Percentiles rank a stretch among this genome's conserved stretches.
These are phyloP conservation scores for Dendrolimus kikuchii DNA, from an alignment of 1,140 invertebrate genomes.

Conservation along the genomic window DNA sequence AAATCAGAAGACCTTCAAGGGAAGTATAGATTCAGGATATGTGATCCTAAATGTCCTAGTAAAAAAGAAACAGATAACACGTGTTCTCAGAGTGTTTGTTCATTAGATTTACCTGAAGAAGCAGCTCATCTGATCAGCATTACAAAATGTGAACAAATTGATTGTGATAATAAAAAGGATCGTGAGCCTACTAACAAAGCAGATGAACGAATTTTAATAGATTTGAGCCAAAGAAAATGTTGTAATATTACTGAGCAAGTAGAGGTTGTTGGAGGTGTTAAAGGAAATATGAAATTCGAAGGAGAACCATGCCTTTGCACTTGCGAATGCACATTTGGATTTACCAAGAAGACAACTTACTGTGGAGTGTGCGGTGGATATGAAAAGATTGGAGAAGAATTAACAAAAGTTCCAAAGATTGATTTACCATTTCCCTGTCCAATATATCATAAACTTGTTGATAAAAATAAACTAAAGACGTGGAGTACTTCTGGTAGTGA, in stretches of 20 bases:
- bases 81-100: slow-evolving; percentile 26
- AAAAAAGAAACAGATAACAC: slow-evolving; percentile 16
- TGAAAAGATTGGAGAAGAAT: slow-evolving; percentile 44
- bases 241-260: slow-evolving; percentile 33
- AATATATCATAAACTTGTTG: slow-evolving; percentile 49
- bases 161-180: slow-evolving; percentile 30
- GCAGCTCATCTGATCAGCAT: slow-evolving; percentile 23
- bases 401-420: slow-evolving; percentile 16
- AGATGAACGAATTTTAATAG: slow-evolving; percentile 36
- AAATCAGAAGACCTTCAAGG: slow-evolving; percentile 14
- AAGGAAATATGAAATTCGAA: slow-evolving; percentile 36
- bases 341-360: slow-evolving; percentile 53
- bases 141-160: slow-evolving; percentile 34
- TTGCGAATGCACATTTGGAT: slow-evolving; percentile 58
- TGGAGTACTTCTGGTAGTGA: slow-evolving; percentile 46
- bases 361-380: slow-evolving; percentile 54
- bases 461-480: slow-evolving; percentile 47
- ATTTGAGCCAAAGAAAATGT: slow-evolving; percentile 33
- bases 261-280: slow-evolving; percentile 36
- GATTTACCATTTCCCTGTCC: slow-evolving; percentile 47
- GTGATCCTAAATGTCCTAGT: slow-evolving; percentile 28
- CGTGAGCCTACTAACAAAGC: slow-evolving; percentile 24
- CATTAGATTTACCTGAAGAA: slow-evolving; percentile 31
- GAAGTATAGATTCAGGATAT: slow-evolving; percentile 30
- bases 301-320: slow-evolving; percentile 52